Percentiles rank a stretch among this genome's conserved stretches.
These are phyloP conservation scores for Epinephelus cyanopodus DNA, from an alignment of 2,113 vertebrate species.

Conservation along the genomic window DNA sequence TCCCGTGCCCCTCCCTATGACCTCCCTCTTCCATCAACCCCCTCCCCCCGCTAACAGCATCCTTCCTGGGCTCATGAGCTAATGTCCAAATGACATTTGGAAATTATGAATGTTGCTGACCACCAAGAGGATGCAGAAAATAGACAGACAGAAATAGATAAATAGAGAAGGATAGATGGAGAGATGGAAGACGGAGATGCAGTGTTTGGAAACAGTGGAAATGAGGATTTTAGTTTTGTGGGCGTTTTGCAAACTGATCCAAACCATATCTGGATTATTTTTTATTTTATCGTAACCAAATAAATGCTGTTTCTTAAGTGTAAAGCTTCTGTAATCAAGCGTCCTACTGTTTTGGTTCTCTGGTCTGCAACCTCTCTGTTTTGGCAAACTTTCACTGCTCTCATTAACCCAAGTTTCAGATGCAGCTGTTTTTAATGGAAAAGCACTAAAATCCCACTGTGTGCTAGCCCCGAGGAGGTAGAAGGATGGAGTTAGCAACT, in stretches of 20 bases:
- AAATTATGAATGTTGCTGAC: constrained; percentile 56
- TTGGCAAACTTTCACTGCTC: neutral
- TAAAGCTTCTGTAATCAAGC: neutral
- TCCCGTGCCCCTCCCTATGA: constrained; percentile 19
- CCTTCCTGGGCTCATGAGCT: constrained; percentile 52
- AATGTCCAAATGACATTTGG: constrained; percentile 74
- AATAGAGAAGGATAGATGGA: constrained; percentile 28
- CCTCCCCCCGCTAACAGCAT: constrained; percentile 28
- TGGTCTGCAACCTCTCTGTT: neutral
- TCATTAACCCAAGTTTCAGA: neutral
- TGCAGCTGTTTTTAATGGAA: neutral
- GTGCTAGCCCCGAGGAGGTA: neutral
- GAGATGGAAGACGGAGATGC: neutral
- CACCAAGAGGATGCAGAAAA: constrained; percentile 25
- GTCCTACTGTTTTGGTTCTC: neutral
- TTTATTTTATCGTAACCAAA: neutral
- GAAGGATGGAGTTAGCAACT: neutral
- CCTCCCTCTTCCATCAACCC: constrained; percentile 49
- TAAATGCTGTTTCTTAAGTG: neutral
- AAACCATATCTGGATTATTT: neutral
- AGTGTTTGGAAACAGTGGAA: constrained; percentile 7
- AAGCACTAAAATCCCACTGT: neutral
- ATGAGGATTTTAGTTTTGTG: neutral
- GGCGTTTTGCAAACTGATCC: neutral
- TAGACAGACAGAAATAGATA: constrained; percentile 15